Evolutionary conservation across 2,888 invertebrate genomes (phyloP), one percentile per base, ranked within the genome.

Genomic region (Apodemia zela): DNA sequence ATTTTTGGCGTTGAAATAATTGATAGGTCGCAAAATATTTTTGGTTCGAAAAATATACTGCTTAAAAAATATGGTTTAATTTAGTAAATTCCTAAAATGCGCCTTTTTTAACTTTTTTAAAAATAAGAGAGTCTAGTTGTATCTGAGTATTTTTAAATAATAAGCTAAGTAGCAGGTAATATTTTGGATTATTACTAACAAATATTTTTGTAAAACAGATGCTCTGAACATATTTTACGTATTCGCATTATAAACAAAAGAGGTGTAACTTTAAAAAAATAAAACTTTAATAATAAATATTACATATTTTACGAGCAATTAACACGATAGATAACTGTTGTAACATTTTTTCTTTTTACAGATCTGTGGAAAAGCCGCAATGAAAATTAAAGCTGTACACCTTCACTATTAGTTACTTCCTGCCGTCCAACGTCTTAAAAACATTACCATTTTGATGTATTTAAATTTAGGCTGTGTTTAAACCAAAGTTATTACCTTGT

Each of bases 401-500:
- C 42, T 25, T 54, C 54, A 25, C 25, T 54, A 15, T 54, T 54
- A 54, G 54, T 54, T 54, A 25, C 54, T 15, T 54, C 54, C 25
- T 54, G 54, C 54, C 54, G 54, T 54, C 54, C 54, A 54, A 21
- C 54, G 25, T 25, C 54, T 54, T 54, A 54, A 54, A 6, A 54
- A 54, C 54, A 54, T 25, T 25, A 54, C 13, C 5, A 25, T 54
- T 54, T 54, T 21, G 25, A 54, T 54, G 54, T 54, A 54, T 42
- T 42, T n/a, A 54, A 54, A 25, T 21, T 54, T 54, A 25, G 13
- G 15, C 54, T 54, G 54, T 25, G 18, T 5, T 54, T 42, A 42
- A 42, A 42, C 42, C 42, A 42, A 54, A 54, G 3, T 54, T 54
- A 54, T 54, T 54, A 25, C 13, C 11, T 15, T 21, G 21, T 21